Conservation (phyloP, 2,113 vertebrate species). For the Myotis davidii region DNA sequence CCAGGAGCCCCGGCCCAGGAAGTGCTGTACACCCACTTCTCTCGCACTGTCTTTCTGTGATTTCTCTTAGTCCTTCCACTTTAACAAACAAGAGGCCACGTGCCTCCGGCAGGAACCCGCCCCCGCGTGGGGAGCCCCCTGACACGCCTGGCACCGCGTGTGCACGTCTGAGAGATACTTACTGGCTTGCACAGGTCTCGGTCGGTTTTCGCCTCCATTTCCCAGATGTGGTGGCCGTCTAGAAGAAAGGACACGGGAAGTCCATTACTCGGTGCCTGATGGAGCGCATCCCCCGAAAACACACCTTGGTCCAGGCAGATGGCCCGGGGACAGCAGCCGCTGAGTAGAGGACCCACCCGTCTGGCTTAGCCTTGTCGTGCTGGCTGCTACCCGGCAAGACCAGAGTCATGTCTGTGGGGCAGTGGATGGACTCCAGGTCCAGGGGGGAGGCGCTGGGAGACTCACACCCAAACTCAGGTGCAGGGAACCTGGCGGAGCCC, state of each 20-base stretch:
- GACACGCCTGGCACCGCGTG: no score
- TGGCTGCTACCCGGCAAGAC: accelerated
- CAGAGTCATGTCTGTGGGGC: accelerated
- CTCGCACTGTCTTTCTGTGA: accelerated
- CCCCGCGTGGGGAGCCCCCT: no score
- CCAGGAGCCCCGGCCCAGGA: accelerated
- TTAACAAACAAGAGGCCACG: background rate
- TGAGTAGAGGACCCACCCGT: background rate
- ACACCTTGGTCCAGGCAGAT: background rate
- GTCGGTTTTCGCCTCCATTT: conserved; percentile 97
- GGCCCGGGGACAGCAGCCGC: no score
- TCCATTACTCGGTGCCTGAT: background rate
- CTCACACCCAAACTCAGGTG: accelerated
- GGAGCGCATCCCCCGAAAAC: accelerated
- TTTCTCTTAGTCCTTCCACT: background rate
- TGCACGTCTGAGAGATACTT: conserved; percentile 82
- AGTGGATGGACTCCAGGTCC: background rate
- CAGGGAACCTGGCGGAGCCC: background rate
- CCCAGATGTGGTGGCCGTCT: conserved; percentile 99
- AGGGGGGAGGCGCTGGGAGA: background rate
- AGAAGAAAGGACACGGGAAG: conserved; percentile 69
- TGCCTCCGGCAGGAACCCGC: background rate
- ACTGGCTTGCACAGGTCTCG: conserved; percentile 95
- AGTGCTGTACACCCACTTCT: background rate
- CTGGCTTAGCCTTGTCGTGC: accelerated